Evolutionary conservation across 2,113 vertebrate genomes (phyloP).

Genomic region (Campylomormyrus numenius): DNA sequence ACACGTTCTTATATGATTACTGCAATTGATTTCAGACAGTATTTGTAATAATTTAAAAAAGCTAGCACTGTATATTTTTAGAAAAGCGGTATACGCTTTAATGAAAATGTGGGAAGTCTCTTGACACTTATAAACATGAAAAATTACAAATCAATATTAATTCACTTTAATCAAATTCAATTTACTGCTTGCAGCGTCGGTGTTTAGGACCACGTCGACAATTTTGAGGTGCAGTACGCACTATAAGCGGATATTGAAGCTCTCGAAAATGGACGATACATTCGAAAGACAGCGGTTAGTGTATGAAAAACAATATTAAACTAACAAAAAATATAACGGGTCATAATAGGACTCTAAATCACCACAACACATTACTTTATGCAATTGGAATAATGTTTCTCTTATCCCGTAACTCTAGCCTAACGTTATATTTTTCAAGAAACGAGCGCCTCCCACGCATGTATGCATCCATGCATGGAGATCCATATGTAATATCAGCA

Average conservation of each 20-base stretch:
- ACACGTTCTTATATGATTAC: not conserved
- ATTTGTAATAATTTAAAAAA: not conserved
- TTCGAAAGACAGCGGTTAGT: not conserved
- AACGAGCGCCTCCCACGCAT: constrained; percentile 18
- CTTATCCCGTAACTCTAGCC: not conserved
- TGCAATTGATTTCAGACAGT: not conserved
- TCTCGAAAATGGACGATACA: not conserved
- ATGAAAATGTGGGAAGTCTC: not conserved
- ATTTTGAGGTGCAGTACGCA: not conserved
- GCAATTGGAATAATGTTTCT: not conserved
- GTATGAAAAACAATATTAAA: not conserved
- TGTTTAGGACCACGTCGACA: constrained; percentile 13
- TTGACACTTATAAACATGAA: not conserved
- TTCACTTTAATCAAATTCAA: not conserved
- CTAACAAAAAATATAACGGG: not conserved
- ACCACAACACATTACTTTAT: not conserved
- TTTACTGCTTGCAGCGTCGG: not conserved
- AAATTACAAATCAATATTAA: not conserved
- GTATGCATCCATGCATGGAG: not conserved
- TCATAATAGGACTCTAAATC: not conserved
- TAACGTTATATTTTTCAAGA: constrained; percentile 16
- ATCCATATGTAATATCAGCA: not conserved
- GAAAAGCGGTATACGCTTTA: not conserved
- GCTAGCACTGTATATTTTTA: not conserved
- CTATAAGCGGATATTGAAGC: constrained; percentile 16